These are phyloP conservation scores for Agapetus fuscipes DNA, from an alignment of 2,888 invertebrate genomes.

Conservation along the genomic window DNA sequence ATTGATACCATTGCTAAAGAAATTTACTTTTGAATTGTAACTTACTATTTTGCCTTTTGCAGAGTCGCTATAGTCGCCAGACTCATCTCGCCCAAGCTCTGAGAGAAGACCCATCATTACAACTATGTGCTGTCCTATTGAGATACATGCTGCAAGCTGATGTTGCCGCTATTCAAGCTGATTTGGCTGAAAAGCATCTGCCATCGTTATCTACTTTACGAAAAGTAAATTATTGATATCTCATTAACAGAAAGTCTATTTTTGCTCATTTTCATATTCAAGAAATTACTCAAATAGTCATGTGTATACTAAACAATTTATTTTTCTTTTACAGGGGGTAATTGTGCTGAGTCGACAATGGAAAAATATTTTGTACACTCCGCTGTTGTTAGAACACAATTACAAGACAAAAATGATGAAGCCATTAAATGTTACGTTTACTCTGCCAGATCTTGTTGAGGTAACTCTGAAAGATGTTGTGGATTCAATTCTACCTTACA, in stretches of 20 bases:
- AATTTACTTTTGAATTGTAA: neutral
- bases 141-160: conserved; percentile 73
- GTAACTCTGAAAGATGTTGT: too few relatives aligned
- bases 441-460: conserved; percentile 75
- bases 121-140: conserved; percentile 81
- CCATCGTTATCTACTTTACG: conserved; percentile 81
- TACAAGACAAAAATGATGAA: conserved; percentile 75
- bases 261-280: too few relatives aligned
- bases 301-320: too few relatives aligned
- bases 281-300: too few relatives aligned
- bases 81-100: conserved; percentile 82
- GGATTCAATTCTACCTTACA: too few relatives aligned
- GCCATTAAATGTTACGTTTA: conserved; percentile 82
- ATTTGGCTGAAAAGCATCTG: conserved; percentile 72
- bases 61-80: conserved; percentile 86
- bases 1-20: neutral
- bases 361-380: conserved; percentile 94
- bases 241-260: too few relatives aligned
- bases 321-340: conserved; percentile 57
- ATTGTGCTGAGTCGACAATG: conserved; percentile 92
- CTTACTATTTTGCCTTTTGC: conserved; percentile 21
- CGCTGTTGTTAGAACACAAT: conserved; percentile 79
- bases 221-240: conserved; percentile 47
- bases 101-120: conserved; percentile 92
- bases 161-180: conserved; percentile 68